Evolutionary conservation across 2,797 vertebrate species (phyloP), one percentile per base, ranked within the genome.

Genomic region (Pangasius mekongensis): DNA sequence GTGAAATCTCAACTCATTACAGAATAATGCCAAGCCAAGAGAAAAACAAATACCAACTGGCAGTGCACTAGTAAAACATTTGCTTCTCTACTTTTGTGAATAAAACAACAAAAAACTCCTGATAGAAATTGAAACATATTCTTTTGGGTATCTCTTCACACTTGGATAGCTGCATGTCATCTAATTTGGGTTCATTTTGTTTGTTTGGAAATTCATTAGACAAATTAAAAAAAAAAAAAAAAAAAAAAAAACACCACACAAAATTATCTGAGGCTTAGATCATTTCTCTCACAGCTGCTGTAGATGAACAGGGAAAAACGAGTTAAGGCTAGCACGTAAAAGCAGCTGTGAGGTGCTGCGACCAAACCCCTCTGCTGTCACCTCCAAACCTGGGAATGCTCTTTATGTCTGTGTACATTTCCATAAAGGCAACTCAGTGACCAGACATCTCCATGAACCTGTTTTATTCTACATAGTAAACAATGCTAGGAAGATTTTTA

Each of bases 121-220:
- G 22, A 27, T 14, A 60, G 33, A 27, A 64, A 82, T 4, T 18
- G n/a, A 80, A 36, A 81, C 0, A 36, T 5, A 16, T 43, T 2
- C 36, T 82, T 60, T 27, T 27, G 82, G 49, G 49, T 1, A 52
- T 88, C 43, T 64, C 69, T 30, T 49, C 30, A 52, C 33, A 73
- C 33, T 39, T 62, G 16, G 14, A 33, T n/a, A 52, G 30, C 81
- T 33, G 33, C 6, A 62, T 3, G 39, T 27, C 33, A 27, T 36
- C 71, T 67, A 67, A 88, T 84, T 84, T 81, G n/a, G 10, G 4
- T 47, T 85, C 6, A 71, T 58, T 88, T 67, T 27, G 22, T 80
- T 86, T 36, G 52, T 66, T 43, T 85, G 62, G 10, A 84, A 67
- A n/a, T 56, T n/a, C 47, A 43, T 36, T 43, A 24, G 13, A 43